Conservation (phyloP, 2,113 vertebrate genomes). For the Phaethon lepturus region DNA sequence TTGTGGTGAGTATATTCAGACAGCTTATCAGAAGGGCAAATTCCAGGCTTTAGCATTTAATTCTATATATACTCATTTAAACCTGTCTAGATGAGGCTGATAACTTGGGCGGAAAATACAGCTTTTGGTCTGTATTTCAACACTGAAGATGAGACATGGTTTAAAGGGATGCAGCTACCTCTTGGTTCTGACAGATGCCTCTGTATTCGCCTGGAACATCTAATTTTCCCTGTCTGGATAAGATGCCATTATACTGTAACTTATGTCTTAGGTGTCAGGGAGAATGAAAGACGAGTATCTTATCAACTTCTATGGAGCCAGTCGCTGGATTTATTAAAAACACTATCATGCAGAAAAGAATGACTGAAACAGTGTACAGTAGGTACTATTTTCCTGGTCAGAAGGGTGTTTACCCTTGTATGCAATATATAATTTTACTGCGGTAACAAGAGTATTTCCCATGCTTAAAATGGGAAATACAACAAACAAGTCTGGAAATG, state of each 20-base stretch:
- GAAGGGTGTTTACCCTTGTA: not conserved
- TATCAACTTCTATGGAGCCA: not conserved
- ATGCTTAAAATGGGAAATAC: not conserved
- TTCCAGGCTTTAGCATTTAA: not conserved
- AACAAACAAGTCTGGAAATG: not conserved
- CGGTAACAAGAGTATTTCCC: not conserved
- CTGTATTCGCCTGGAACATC: not conserved
- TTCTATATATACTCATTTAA: not conserved
- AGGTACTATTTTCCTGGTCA: not conserved
- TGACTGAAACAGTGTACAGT: not conserved
- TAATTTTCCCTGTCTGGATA: not conserved
- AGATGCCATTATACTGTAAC: not conserved
- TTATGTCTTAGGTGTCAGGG: not conserved
- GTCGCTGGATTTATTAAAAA: not conserved
- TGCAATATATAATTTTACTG: not conserved
- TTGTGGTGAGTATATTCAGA: not conserved
- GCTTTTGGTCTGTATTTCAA: not conserved
- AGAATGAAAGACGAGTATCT: not conserved
- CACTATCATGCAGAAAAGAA: not conserved
- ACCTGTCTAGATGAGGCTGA: not conserved
- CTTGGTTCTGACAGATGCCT: not conserved
- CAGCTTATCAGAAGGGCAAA: not conserved
- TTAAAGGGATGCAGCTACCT: not conserved
- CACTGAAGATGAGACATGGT: not conserved
- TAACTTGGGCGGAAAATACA: not conserved